phyloP scores from a whole-genome alignment of 2,797 vertebrate species.

The Clarias laeviceps region DNA sequence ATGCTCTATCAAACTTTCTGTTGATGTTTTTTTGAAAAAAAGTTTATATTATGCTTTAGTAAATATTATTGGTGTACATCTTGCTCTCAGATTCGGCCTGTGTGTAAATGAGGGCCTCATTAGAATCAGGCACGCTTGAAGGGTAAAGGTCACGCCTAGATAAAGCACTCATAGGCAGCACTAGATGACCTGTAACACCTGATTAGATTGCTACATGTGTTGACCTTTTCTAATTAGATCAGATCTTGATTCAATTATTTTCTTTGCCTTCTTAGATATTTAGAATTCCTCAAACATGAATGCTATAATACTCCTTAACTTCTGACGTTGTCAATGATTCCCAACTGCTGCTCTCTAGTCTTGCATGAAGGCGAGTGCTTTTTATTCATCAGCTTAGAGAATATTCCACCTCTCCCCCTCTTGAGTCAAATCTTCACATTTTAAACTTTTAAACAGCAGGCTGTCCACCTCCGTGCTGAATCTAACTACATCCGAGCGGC shows the following conservation, averaged over 20 bases:
- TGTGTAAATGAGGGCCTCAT: neutral
- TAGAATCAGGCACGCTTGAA: neutral
- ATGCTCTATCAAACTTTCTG: neutral
- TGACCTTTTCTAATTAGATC: conserved; percentile 5
- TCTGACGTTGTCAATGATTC: neutral
- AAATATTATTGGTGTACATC: conserved; percentile 8
- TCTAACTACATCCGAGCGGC: neutral
- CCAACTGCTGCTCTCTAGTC: too few relatives aligned
- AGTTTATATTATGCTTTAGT: neutral
- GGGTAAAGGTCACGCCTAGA: neutral
- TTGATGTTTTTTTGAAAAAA: neutral
- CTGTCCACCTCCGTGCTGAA: conserved; percentile 12
- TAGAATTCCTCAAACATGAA: neutral
- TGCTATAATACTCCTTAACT: neutral
- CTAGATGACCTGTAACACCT: neutral
- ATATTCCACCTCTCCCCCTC: neutral
- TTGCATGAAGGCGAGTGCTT: neutral
- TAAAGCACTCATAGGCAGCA: neutral
- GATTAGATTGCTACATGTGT: neutral
- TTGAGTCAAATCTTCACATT: neutral
- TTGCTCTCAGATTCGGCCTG: neutral
- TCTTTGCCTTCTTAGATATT: neutral
- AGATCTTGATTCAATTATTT: neutral
- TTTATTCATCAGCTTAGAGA: neutral
- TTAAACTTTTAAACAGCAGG: conserved; percentile 4